These are phyloP conservation scores for Eolophus roseicapilla DNA, from an alignment of 2,113 vertebrate genomes.

Conservation along the genomic window DNA sequence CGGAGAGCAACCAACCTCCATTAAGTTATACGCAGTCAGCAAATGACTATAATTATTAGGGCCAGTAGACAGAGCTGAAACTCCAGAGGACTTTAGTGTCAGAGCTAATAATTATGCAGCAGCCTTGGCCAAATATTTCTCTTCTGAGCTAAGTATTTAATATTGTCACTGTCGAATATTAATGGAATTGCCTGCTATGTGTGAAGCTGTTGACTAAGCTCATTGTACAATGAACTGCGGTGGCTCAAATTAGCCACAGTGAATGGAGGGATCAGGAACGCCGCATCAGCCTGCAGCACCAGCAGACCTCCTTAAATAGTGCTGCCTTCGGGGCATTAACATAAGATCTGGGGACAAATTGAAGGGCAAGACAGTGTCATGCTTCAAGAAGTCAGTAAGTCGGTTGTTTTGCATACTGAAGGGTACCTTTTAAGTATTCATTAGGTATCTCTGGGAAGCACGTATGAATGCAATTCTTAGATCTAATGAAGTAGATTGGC, in stretches of 20 bases:
- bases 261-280: not conserved
- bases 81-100: conserved; percentile 63
- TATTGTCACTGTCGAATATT: conserved; percentile 52
- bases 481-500: not conserved
- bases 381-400: not conserved
- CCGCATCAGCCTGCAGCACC: not conserved
- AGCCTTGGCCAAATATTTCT: conserved; percentile 67
- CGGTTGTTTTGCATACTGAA: not conserved
- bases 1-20: conserved; percentile 41
- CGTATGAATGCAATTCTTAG: not conserved
- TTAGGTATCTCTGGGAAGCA: not conserved
- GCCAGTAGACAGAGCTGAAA: conserved; percentile 57
- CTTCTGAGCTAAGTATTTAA: conserved; percentile 57
- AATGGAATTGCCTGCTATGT: conserved; percentile 46
- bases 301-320: not conserved
- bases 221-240: conserved; percentile 42
- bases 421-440: not conserved
- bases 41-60: conserved; percentile 66
- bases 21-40: conserved; percentile 54
- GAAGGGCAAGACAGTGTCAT: not conserved
- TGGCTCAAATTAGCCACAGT: conserved; percentile 43
- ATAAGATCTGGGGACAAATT: not conserved
- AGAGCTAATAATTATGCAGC: conserved; percentile 67
- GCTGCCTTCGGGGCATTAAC: not conserved
- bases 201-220: conserved; percentile 64